Base-by-base conservation (phyloP, 2,797 vertebrate species). In the Meriones psammophilus region DNA sequence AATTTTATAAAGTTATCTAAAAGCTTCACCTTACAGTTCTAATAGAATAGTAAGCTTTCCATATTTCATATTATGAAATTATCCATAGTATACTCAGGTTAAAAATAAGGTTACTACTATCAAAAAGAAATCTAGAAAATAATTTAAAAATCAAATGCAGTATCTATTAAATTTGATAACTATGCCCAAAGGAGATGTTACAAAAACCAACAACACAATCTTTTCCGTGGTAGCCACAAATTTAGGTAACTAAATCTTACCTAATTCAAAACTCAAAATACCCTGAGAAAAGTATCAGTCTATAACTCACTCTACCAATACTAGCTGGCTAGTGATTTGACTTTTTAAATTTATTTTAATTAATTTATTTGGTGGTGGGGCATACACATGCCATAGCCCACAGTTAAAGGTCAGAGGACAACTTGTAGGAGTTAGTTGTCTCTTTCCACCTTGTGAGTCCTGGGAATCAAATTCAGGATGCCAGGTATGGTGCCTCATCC, bases 141-240 rank as follows among this genome's bases (percentile, higher is more conserved):
- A 95, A 89, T 88, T 3, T 95, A n/a, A 89, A 92, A 93, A 88
- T 30, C 64, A 26, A n/a, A 89, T 71, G 66, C 4, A 90, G 18
- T 66, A 6, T 71, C 69, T 76, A 86, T 14, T 80, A 80, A 74
- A 94, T 71, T 12, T 76, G 58, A 68, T 39, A 73, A 42, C 80
- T 1, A 74, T 20, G 22, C 8, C 33, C 30, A 64, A 94, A 89
- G 9, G 46, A 39, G 26, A 87, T 60, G 1, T 76, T 92, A 81
- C 3, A 50, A 56, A 64, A 86, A 95, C 18, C 10, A 86, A 13
- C 12, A 71, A 26, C 17, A 71, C 8, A n/a, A 89, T 56, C 50
- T 83, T 78, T 80, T 94, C 68, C 76, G 13, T 36, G 84, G 30
- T 18, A 64, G 30, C 58, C 90, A 94, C 39, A 95, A 68, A 88